These are phyloP conservation scores for Palythoa heliodiscus DNA, from an alignment of 92 coral and sea anemone genomes.

Conservation along the genomic window DNA sequence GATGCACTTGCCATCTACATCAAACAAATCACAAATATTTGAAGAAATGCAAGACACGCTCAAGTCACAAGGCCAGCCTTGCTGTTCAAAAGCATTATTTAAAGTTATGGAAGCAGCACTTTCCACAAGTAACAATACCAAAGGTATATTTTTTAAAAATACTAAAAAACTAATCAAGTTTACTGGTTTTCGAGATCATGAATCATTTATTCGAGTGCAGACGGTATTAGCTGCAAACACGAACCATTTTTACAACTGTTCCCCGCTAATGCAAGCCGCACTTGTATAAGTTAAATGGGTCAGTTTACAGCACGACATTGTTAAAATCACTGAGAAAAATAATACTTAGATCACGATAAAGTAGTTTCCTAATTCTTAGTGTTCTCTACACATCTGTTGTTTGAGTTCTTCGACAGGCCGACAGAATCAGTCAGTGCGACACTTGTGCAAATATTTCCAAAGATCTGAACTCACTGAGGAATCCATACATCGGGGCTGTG, in stretches of 20 bases:
- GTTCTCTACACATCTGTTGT: not conserved
- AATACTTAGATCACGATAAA: too few species aligned
- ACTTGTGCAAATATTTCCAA: slow-evolving; percentile 49
- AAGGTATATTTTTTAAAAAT: not conserved
- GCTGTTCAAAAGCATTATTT: slow-evolving; percentile 31
- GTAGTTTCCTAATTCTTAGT: too few species aligned
- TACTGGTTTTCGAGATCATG: not conserved
- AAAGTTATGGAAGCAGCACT: not conserved
- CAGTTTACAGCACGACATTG: too few species aligned
- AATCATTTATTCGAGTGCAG: not conserved
- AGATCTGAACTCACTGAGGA: slow-evolving; percentile 41
- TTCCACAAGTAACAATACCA: not conserved
- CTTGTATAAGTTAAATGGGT: too few species aligned
- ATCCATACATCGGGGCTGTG: slow-evolving; percentile 27
- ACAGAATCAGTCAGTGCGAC: slow-evolving; percentile 61
- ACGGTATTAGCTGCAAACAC: too few species aligned
- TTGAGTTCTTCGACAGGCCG: slow-evolving; percentile 8
- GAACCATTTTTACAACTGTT: too few species aligned
- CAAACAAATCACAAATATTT: slow-evolving; percentile 43
- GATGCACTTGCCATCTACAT: slow-evolving; percentile 50
- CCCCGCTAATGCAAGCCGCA: too few species aligned
- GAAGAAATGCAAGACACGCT: slow-evolving; percentile 48
- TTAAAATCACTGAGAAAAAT: too few species aligned
- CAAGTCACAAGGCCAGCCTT: slow-evolving; percentile 22
- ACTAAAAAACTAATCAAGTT: not conserved